Evolutionary conservation across 1,140 invertebrate genomes (phyloP).

Genomic region (Halictus rubicundus): DNA sequence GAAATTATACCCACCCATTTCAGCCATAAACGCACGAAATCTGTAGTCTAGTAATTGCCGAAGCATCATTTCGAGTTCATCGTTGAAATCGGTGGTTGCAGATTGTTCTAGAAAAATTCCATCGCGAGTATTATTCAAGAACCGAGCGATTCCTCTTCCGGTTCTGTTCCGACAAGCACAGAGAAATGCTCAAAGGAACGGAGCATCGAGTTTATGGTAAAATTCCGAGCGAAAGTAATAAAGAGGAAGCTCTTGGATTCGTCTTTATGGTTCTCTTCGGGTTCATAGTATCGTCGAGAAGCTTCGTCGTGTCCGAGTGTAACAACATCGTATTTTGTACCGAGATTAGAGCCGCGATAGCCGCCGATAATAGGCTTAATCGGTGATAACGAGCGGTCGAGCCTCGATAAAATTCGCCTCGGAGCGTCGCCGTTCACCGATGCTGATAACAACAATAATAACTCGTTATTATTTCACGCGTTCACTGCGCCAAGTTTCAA

Average conservation of each 20-base stretch:
- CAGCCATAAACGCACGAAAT: too few relatives aligned
- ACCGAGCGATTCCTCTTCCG: too few relatives aligned
- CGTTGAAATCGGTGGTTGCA: too few relatives aligned
- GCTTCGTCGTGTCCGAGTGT: neutral
- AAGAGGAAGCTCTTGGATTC: constrained; percentile 16
- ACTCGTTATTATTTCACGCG: neutral
- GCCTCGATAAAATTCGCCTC: constrained; percentile 20
- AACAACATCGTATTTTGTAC: neutral
- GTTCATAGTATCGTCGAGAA: too few relatives aligned
- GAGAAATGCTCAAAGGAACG: neutral
- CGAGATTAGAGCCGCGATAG: constrained; percentile 44
- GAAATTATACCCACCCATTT: too few relatives aligned
- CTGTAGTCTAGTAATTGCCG: too few relatives aligned
- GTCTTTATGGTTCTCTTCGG: neutral
- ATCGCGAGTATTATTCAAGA: too few relatives aligned
- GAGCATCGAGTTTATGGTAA: neutral
- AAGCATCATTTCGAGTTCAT: too few relatives aligned
- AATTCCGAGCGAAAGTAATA: constrained; percentile 11
- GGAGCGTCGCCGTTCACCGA: neutral
- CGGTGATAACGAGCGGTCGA: constrained; percentile 33
- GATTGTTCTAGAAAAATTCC: too few relatives aligned
- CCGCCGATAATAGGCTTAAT: constrained; percentile 38
- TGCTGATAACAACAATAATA: constrained; percentile 2
- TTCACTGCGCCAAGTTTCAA: too few relatives aligned
- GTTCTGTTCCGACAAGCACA: too few relatives aligned